phyloP scores from a whole-genome alignment of 2,113 vertebrate species.

The Neomonachus schauinslandi region DNA sequence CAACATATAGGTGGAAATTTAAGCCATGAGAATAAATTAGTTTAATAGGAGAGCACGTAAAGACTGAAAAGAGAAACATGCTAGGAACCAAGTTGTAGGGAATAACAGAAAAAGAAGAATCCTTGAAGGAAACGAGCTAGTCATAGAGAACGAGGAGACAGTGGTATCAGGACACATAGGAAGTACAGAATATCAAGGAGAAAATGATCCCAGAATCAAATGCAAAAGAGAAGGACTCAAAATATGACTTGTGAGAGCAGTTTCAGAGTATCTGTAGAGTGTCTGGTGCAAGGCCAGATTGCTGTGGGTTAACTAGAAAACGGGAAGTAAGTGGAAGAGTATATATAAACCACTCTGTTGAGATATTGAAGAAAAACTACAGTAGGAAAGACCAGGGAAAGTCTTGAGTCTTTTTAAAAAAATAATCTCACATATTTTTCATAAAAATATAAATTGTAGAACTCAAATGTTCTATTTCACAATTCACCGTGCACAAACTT shows the following conservation, averaged over 20 bases:
- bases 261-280: not conserved
- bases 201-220: not conserved
- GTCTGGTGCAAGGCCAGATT: not conserved
- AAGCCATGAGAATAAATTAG: not conserved
- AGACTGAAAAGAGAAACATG: not conserved
- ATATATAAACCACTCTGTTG: not conserved
- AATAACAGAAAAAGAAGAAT: not conserved
- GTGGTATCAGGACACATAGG: not conserved
- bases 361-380: not conserved
- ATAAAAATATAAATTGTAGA: constrained; percentile 16
- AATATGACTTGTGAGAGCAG: not conserved
- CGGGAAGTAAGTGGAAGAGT: not conserved
- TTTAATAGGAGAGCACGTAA: not conserved
- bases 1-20: not conserved
- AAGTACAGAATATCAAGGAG: not conserved
- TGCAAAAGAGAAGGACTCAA: not conserved
- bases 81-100: not conserved
- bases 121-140: not conserved
- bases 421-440: not conserved
- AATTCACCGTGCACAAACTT: not conserved
- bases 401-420: not conserved
- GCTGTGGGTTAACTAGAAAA: not conserved
- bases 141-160: not conserved
- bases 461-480: constrained; percentile 22
- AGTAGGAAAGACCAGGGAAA: not conserved